Evolutionary conservation across 2,113 vertebrate genomes (phyloP).

Genomic region (Colaptes auratus): DNA sequence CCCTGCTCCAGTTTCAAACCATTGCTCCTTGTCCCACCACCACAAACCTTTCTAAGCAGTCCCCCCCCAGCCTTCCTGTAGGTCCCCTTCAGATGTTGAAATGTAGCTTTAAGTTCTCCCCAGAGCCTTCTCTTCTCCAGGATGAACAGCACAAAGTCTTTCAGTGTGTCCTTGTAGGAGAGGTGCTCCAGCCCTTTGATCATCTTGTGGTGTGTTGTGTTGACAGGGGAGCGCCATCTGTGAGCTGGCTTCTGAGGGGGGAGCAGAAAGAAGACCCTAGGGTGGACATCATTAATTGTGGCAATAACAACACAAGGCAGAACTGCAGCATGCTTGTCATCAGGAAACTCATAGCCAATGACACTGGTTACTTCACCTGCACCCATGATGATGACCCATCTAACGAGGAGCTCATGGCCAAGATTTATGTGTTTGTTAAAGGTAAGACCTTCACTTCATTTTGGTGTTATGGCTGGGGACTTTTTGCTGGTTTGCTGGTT

Average conservation of each 20-base stretch:
- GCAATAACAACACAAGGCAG: not conserved
- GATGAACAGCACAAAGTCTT: too few species aligned
- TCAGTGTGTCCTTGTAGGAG: too few species aligned
- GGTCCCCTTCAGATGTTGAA: too few species aligned
- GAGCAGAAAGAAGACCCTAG: slow-evolving; percentile 39
- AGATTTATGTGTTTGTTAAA: slow-evolving; percentile 83
- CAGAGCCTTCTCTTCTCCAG: too few species aligned
- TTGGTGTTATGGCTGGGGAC: rapidly evolving
- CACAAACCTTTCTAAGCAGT: too few species aligned
- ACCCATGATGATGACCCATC: not conserved
- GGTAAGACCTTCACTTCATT: slow-evolving; percentile 67
- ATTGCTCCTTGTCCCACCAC: too few species aligned
- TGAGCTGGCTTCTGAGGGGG: slow-evolving; percentile 77
- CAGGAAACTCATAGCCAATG: slow-evolving; percentile 50
- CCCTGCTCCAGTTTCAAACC: too few species aligned
- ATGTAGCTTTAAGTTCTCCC: too few species aligned
- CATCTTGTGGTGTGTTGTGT: not conserved
- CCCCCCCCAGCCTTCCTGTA: too few species aligned
- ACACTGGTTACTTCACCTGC: slow-evolving; percentile 84
- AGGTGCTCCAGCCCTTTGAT: too few species aligned
- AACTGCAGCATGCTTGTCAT: slow-evolving; percentile 80
- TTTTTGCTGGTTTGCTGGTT: not conserved
- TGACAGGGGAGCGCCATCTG: slow-evolving; percentile 73
- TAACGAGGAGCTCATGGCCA: slow-evolving; percentile 25
- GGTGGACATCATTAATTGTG: slow-evolving; percentile 66